Base-by-base conservation (phyloP, 1,140 invertebrate genomes). In the Achatina immaculata region DNA sequence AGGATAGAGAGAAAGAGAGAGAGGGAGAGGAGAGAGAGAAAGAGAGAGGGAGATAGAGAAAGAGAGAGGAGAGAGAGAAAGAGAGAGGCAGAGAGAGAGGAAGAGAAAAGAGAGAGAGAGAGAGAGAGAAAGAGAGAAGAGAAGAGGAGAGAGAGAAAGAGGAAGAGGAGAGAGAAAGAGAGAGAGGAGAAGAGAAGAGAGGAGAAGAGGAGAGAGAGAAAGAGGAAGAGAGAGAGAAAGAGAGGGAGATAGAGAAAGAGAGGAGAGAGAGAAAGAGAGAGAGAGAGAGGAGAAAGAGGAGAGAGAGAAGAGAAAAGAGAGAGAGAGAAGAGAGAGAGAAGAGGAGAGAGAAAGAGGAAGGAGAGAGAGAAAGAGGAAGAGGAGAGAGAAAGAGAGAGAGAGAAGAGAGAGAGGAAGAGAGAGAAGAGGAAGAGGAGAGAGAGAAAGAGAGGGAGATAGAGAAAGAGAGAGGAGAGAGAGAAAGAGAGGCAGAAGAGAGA, bases 101-200 rank as follows among this genome's bases (percentile, higher is more conserved):
- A 73, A 40, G 43, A 40, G 24, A 31, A 43, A 40, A 43, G 38
- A 43, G 7, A n/a, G 38, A 73, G 38, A 43, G 38, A 43, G 38
- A 6, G 68, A 21, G 68, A 16, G 71, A 43, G 38, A 43, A 40
- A 43, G 71, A 43, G 38, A 43, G 71, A 19, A 43, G 71, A 43
- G 11, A 73, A 28, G 43, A 40, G 43, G 71, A 73, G 71, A 73
- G 71, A 73, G 42, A 73, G 71, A 45, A 2, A 40, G 36, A 72
- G n/a, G 3, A 34, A 21, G 68, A 36, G 68, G 21, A 71, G 68
- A 31, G 68, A n/a, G 68, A 66, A 24, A 66, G 65, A 66, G 65
- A 66, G 65, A 66, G 65, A 66, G 65, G 36, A 34, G 21, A 34
- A 36, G 68, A 36, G 68, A 36, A 34, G 21, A 34, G 36, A 34